Base-by-base conservation (phyloP, 1,140 invertebrate species). In the Cyphomyrmex costatus region DNA sequence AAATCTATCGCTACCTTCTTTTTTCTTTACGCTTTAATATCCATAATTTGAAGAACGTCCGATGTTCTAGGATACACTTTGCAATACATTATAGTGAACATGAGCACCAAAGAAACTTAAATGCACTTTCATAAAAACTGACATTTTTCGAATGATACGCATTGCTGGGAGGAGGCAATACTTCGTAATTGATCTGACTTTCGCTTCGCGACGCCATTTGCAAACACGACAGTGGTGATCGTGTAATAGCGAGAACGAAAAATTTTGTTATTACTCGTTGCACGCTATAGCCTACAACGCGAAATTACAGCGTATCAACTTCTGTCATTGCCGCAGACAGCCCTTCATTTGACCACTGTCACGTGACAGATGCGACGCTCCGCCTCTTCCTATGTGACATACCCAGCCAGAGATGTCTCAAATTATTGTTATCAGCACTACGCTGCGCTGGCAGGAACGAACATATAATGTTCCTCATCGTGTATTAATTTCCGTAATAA, bases 251-350 rank as follows among this genome's bases (percentile, higher is more conserved):
- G 51, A 19, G 46, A 86, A 51, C 30, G 27, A 74, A 61, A 89
- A 61, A 89, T 33, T 80, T 79, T 49, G 27, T 65, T 65, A 58
- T 70, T 85, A 53, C n/a, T 19, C 42, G 49, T 49, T 66, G 86
- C 68, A 74, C 19, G 68, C 68, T 74, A n/a, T n/a, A 74, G 27
- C 71, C 36, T 56, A 16, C 33, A 33, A 61, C 46, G 74, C 83
- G 24, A 88, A 89, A 88, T 89, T 86, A 85, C 46, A 58, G 63
- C 71, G 74, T 84, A 65, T 56, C 86, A 61, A 86, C 68, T 88
- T 89, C 70, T 89, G 88, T 78, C 58, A 51, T 58, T 77, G 82
- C 46, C 46, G 58, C 58, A 42, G 51, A 85, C 70, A 83, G 51
- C 60, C 70, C 33, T 46, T 86, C 51, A 78, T 89, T 83, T 68